A percentile compares a stretch with the other conserved stretches of the same genome.
These are phyloP conservation scores for Drepana falcataria DNA, from an alignment of 2,888 invertebrate species.

Conservation along the genomic window DNA sequence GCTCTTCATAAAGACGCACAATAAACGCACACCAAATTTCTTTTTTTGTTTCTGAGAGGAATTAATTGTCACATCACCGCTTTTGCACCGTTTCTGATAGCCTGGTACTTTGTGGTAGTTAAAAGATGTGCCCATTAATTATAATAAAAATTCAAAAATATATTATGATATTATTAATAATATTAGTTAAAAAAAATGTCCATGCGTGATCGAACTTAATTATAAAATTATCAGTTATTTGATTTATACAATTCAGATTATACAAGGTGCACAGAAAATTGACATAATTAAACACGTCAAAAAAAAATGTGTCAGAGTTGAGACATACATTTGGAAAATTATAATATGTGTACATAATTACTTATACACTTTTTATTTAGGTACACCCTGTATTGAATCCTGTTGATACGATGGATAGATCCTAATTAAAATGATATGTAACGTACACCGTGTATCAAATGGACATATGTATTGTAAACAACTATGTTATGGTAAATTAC, in stretches of 20 bases:
- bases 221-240: conserved; percentile 8
- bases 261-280: conserved; percentile 44
- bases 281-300: conserved; percentile 12
- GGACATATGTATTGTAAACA: conserved; percentile 8
- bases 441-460: conserved; percentile 34
- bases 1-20: no score
- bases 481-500: neutral
- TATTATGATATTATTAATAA: no score
- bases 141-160: no score
- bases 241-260: conserved; percentile 20
- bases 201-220: neutral
- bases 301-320: no score
- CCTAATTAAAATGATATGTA: conserved; percentile 66
- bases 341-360: neutral
- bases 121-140: no score
- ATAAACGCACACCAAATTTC: no score
- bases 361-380: neutral
- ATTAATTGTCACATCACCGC: no score
- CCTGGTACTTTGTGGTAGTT: no score
- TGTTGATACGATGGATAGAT: conserved; percentile 24
- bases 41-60: no score
- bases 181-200: no score
- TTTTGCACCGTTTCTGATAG: no score
- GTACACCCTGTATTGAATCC: conserved; percentile 4
- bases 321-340: no score